Base-by-base conservation (phyloP, 2,113 vertebrate species). In the Pluvianellus socialis region DNA sequence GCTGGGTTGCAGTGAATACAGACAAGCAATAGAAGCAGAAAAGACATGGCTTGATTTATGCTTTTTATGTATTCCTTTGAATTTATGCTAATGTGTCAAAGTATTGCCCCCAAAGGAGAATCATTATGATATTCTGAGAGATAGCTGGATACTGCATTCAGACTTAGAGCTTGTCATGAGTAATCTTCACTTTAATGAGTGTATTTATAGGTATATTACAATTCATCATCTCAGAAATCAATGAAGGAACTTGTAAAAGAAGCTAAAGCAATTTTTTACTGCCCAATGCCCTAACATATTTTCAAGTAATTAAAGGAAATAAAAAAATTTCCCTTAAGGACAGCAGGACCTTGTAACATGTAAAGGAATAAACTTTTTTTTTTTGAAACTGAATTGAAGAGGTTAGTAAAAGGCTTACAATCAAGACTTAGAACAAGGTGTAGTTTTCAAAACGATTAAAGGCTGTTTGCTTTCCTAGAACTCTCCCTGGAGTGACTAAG, bases 141-240 rank as follows among this genome's bases (percentile, higher is more conserved):
- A 82, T 33, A 93, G 45, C 45, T 86, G 67, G 79, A 88, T 77
- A 77, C 45, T 71, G 53, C 24, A 45, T 8, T 88, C 52, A 92
- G 32, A 94, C 87, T 95, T 92, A 79, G 75, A 67, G 85, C 52
- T 76, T 97, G 66, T 77, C 30, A 45, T 30, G 49, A 85, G 38
- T 75, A 83, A 83, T 94, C 26, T 86, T 80, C 81, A 88, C 65
- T 86, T 91, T 94, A 96, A 90, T 88, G 21, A 90, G 23, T 72
- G 2, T 79, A 96, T 95, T 97, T 96, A 87, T 82, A 96, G n/a
- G 24, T 86, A 35, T 47, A 79, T 86, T 96, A 92, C 52, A 66
- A 18, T 84, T 95, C 76, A 76, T 95, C 21, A 50, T 85, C 59
- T 94, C 65, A 88, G 68, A 92, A 95, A 94, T 96, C 91, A 79